phyloP scores from a whole-genome alignment of 2,888 invertebrate genomes.

The Mythimna vitellina region DNA sequence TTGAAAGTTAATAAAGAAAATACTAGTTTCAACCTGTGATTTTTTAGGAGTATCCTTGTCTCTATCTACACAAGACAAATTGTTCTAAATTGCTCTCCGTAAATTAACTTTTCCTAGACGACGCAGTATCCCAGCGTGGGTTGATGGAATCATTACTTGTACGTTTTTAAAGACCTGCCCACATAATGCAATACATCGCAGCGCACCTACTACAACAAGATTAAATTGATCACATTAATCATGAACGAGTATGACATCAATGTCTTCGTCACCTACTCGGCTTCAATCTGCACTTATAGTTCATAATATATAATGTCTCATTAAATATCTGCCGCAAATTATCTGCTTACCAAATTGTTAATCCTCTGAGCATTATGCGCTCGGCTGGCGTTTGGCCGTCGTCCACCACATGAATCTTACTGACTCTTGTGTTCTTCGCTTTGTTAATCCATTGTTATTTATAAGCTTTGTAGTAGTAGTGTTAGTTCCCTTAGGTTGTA shows the following conservation, averaged over 20 bases:
- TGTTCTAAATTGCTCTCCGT: slow-evolving; percentile 2
- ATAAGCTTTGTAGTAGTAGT: slow-evolving; percentile 66
- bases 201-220: slow-evolving; percentile 20
- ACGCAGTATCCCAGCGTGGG: slow-evolving; percentile 19
- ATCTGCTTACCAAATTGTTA: slow-evolving; percentile 81
- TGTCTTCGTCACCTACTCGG: slow-evolving; percentile 52
- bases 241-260: slow-evolving; percentile 42
- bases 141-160: slow-evolving; percentile 35
- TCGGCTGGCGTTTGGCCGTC: slow-evolving; percentile 80
- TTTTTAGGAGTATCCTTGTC: background rate
- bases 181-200: slow-evolving; percentile 17
- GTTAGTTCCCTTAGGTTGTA: slow-evolving; percentile 23
- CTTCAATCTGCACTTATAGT: slow-evolving; percentile 49
- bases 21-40: background rate
- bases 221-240: slow-evolving; percentile 37
- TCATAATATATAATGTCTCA: slow-evolving; percentile 65
- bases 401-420: slow-evolving; percentile 81
- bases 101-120: slow-evolving; percentile 21
- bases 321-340: slow-evolving; percentile 74
- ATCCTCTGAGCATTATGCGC: slow-evolving; percentile 79
- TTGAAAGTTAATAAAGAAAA: background rate
- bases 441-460: slow-evolving; percentile 85
- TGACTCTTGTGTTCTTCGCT: slow-evolving; percentile 72
- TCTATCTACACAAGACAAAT: slow-evolving; percentile 10
- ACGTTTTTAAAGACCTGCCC: slow-evolving; percentile 37